Evolutionary conservation across 2,113 vertebrate genomes (phyloP), one percentile per base, ranked within the genome.

Genomic region (Cercocebus atys): DNA sequence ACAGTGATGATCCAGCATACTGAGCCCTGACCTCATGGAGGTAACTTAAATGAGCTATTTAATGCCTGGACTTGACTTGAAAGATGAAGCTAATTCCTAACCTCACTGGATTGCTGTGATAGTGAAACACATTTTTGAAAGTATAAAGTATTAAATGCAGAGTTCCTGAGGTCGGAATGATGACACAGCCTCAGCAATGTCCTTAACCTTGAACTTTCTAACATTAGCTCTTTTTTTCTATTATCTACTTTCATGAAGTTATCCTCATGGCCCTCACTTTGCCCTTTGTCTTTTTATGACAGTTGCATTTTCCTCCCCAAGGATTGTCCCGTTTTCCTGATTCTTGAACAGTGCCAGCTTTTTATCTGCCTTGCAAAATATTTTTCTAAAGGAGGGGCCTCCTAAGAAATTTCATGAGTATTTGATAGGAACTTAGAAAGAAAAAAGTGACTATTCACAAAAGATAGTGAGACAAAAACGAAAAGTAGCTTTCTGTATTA

Each of bases 401-500:
- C 68, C 40, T 87, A 50, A 85, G 70, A 96, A 89, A 61, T 78
- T 73, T 40, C 70, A 25, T 40, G 66, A 55, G 32, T 50, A 20
- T 92, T 92, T 40, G n/a, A 55, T 81, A 27, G 11, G 76, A 91
- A 43, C 57, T 80, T 27, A 7, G 35, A 84, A 88, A 90, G n/a
- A 78, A 35, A 79, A 92, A 73, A 76, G 57, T 73, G 75, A 38
- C 13, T 70, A 35, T 95, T 83, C 73, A 70, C 81, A 47, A 92
- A 92, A 90, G 64, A 88, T 22, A 84, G 27, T 10, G 16, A 55
- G 22, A 5, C 18, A 80, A 79, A 94, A 94, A 78, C 47, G 17
- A 57, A 70, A 93, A 64, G 20, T 79, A n/a, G 68, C 90, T 90
- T 94, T 92, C 84, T 94, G 59, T 68, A 47, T 94, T 96, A 88